Base-by-base conservation (phyloP, 1,140 invertebrate genomes). In the Plodia interpunctella region DNA sequence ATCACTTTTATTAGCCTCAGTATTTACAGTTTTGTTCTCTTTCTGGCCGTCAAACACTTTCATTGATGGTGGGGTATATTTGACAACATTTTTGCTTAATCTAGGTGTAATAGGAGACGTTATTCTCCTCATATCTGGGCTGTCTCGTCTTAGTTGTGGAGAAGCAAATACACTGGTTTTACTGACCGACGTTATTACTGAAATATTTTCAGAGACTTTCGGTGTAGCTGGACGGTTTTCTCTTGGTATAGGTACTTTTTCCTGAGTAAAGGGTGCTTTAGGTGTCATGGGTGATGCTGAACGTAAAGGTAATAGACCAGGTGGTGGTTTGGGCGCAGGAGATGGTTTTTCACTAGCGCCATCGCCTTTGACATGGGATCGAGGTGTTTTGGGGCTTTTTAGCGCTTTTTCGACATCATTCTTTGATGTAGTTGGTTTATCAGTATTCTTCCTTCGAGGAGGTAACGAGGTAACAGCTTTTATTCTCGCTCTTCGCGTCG, bases 381-480 rank as follows among this genome's bases (percentile, higher is more conserved):
- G 49, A 55, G 73, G 66, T 5, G 68, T 70, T 61, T 55, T 60
- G 20, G 78, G 74, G 50, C 70, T 77, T 69, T 66, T 74, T 25
- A 62, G 9, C 6, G 52, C 20, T 60, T 74, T 76, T 18, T 76
- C 70, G 18, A 38, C 8, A 25, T 21, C 55, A 21, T 77, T 72
- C 50, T 71, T 78, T 9, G 53, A 38, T 51, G 44, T 38, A 9
- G 18, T 25, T 60, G 58, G 50, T 74, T 74, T 52, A 49, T 78
- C 76, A 10, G 66, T 70, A 72, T 83, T 87, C 72, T 84, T 87
- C 67, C 87, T 76, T 55, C 87, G 68, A 2, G 76, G 82, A 54
- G 87, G 87, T 51, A 89, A 66, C 0, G 85, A 79, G 18, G 80
- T 78, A 60, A 87, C 81, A 61, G 85, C 84, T 80, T 89, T 89